phyloP scores from a whole-genome alignment of 2,113 vertebrate species.

The Sterrhoptilus dennistouni region DNA sequence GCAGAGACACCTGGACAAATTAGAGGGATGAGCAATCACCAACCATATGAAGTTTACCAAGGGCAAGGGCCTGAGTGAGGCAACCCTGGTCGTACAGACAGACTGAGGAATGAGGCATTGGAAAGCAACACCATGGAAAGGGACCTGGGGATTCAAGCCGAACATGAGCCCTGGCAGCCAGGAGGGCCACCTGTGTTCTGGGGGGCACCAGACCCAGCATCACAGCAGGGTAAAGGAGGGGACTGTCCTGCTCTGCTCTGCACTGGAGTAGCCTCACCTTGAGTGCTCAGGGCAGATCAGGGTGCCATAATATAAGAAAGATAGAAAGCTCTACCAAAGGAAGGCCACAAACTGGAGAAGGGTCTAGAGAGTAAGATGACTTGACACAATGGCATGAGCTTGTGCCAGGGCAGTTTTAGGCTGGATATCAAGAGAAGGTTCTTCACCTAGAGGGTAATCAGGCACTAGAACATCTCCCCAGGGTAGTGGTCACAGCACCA shows the following conservation, averaged over 20 bases:
- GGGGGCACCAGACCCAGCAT: background rate
- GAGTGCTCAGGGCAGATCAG: rapidly evolving
- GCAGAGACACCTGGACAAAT: background rate
- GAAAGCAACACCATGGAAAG: background rate
- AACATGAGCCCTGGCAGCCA: background rate
- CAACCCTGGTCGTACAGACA: background rate
- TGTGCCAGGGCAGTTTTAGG: background rate
- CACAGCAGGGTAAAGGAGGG: rapidly evolving
- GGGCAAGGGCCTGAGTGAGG: too few relatives aligned
- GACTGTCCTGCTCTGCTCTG: background rate
- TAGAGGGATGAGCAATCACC: background rate
- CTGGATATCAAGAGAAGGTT: background rate
- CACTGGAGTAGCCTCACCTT: rapidly evolving
- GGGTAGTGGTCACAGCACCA: background rate
- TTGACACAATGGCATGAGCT: background rate
- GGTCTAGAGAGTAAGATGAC: background rate
- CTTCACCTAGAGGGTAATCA: background rate
- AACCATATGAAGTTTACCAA: background rate
- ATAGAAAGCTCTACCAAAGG: background rate
- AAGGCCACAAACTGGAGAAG: background rate
- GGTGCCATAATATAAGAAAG: background rate
- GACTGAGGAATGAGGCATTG: background rate
- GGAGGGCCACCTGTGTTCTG: rapidly evolving
- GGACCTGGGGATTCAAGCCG: background rate
- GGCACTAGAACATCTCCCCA: background rate